These are phyloP conservation scores for Cololabis saira DNA, from an alignment of 2,113 vertebrate species.

Conservation along the genomic window DNA sequence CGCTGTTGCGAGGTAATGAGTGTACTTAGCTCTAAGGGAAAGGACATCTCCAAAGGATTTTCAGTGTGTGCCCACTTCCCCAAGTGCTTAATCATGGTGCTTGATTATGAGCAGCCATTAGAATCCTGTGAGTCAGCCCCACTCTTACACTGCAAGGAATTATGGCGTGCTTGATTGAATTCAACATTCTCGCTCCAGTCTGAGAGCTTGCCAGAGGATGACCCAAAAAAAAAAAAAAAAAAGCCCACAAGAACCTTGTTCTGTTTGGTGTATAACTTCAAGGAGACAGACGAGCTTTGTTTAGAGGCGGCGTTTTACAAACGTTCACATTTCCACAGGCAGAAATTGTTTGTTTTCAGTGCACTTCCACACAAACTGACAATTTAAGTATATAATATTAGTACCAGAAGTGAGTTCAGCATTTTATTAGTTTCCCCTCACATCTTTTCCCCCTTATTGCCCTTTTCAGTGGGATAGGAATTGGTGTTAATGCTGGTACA, in stretches of 20 bases:
- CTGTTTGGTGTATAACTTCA: conserved; percentile 43
- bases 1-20: conserved; percentile 71
- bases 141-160: conserved; percentile 72
- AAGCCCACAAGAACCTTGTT: conserved; percentile 17
- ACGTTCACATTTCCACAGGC: not conserved
- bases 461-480: no score
- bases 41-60: conserved; percentile 75
- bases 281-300: conserved; percentile 40
- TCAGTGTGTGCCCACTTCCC: conserved; percentile 74
- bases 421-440: no score
- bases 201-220: conserved; percentile 51
- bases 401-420: no score
- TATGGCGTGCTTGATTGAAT: conserved; percentile 70
- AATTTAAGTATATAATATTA: no score
- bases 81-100: conserved; percentile 78
- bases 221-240: conserved; percentile 11
- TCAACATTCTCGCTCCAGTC: conserved; percentile 56
- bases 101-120: conserved; percentile 80
- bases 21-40: conserved; percentile 76
- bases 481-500: no score
- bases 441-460: no score
- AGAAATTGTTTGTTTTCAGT: no score
- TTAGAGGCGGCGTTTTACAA: conserved; percentile 26
- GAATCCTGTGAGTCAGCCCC: conserved; percentile 70
- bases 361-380: no score